These are phyloP conservation scores for Microcebus ravelobensis DNA, from an alignment of 2,113 vertebrate species.

Conservation along the genomic window DNA sequence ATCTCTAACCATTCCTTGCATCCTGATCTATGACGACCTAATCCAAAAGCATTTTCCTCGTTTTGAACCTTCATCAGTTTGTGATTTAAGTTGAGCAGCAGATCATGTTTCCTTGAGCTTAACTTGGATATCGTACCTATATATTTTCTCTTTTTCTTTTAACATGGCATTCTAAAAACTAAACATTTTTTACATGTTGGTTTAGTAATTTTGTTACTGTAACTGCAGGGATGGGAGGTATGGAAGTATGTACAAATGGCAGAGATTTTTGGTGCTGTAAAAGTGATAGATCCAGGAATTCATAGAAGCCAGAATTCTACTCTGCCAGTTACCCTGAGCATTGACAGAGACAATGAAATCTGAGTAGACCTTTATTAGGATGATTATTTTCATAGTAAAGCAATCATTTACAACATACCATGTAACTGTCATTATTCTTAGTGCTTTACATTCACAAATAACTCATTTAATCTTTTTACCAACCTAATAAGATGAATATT, in stretches of 20 bases:
- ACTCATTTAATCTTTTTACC: background rate
- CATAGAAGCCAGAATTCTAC: background rate
- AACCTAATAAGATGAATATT: background rate
- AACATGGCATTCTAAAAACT: background rate
- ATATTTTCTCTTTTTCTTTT: constrained; percentile 14
- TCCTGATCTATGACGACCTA: background rate
- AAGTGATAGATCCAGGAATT: background rate
- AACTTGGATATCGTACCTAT: background rate
- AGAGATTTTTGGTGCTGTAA: background rate
- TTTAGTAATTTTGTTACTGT: background rate
- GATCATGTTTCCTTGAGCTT: background rate
- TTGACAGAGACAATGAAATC: background rate
- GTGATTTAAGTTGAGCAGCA: background rate
- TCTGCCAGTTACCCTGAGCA: background rate
- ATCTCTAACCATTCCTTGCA: background rate
- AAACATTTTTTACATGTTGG: background rate
- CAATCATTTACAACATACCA: background rate
- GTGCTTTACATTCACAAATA: background rate
- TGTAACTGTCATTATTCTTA: background rate
- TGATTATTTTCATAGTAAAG: background rate
- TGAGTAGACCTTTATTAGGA: background rate
- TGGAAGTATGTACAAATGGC: background rate
- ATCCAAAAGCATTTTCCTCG: background rate
- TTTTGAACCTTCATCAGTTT: background rate
- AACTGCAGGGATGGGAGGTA: background rate